Conservation (phyloP, 2,113 vertebrate genomes). For the Siniperca chuatsi region DNA sequence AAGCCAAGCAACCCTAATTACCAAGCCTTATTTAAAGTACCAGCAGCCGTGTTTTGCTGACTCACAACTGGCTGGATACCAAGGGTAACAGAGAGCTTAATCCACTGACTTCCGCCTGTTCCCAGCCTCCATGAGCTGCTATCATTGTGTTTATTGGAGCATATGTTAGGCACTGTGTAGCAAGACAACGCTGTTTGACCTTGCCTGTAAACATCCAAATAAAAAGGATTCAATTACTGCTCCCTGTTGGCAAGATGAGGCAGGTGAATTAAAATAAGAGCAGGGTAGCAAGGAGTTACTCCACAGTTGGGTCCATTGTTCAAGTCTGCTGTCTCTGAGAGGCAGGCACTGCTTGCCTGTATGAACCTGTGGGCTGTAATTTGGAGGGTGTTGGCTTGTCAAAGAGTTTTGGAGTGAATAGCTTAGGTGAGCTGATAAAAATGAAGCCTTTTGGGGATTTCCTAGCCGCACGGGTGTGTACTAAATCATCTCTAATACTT, state of each 20-base stretch:
- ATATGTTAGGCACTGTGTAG: constrained; percentile 40
- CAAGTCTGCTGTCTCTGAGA: constrained; percentile 47
- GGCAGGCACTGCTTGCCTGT: constrained; percentile 60
- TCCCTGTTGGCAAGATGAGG: constrained; percentile 60
- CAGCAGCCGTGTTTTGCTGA: constrained; percentile 63
- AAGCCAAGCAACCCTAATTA: constrained; percentile 62
- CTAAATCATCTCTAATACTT: constrained; percentile 18
- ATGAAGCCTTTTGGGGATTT: constrained; percentile 65
- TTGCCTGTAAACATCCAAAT: constrained; percentile 65
- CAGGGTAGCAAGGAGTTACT: constrained; percentile 46
- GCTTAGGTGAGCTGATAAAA: constrained; percentile 65
- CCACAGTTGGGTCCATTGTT: constrained; percentile 58
- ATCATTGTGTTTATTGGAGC: constrained; percentile 43
- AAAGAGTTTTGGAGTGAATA: constrained; percentile 49
- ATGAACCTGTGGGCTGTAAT: constrained; percentile 67
- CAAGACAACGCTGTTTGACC: constrained; percentile 53
- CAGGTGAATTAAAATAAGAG: constrained; percentile 54
- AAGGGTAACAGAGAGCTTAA: constrained; percentile 59
- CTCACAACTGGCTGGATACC: constrained; percentile 56
- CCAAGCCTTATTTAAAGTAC: constrained; percentile 52
- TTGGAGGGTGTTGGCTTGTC: constrained; percentile 71
- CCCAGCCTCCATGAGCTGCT: constrained; percentile 29
- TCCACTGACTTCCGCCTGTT: constrained; percentile 46
- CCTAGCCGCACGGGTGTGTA: constrained; percentile 35
- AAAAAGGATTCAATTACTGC: constrained; percentile 62